Evolutionary conservation across 1,140 invertebrate genomes (phyloP).

Genomic region (Pissodes strobi): DNA sequence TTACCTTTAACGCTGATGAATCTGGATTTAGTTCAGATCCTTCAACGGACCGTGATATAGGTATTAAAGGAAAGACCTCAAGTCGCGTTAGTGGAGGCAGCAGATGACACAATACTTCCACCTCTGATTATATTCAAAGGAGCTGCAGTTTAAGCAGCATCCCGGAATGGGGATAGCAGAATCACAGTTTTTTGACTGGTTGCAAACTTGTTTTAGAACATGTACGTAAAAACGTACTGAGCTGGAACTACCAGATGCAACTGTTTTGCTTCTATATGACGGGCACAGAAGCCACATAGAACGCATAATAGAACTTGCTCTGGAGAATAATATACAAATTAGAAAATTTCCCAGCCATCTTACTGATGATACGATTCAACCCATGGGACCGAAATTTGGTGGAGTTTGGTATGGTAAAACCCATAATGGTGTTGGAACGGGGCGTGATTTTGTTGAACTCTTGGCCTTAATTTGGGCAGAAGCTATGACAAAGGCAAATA

Average conservation of each 20-base stretch:
- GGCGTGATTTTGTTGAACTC: background rate
- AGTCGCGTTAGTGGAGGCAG: constrained; percentile 45
- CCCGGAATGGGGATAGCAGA: constrained; percentile 51
- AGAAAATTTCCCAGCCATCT: too few species aligned
- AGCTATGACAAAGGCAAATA: too few species aligned
- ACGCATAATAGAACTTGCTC: constrained; percentile 13
- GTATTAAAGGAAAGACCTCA: constrained; percentile 42
- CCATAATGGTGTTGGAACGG: too few species aligned
- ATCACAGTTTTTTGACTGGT: constrained; percentile 47
- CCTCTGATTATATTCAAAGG: constrained; percentile 50
- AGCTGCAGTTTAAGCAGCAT: constrained; percentile 47
- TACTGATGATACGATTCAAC: constrained; percentile 24
- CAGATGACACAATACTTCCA: constrained; percentile 43
- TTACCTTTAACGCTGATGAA: too few species aligned
- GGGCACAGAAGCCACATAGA: constrained; percentile 33
- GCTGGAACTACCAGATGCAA: too few species aligned
- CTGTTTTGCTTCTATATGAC: constrained; percentile 29
- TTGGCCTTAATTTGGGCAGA: too few species aligned
- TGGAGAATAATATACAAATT: constrained; percentile 17
- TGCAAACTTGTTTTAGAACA: constrained; percentile 33
- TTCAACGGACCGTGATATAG: constrained; percentile 39
- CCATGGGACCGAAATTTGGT: too few species aligned
- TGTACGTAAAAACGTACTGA: constrained; percentile 20
- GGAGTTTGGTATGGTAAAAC: too few species aligned
- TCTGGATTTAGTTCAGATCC: constrained; percentile 33